Base-by-base conservation (phyloP, 2,113 vertebrate species). In the Psittacula cyanocephala region DNA sequence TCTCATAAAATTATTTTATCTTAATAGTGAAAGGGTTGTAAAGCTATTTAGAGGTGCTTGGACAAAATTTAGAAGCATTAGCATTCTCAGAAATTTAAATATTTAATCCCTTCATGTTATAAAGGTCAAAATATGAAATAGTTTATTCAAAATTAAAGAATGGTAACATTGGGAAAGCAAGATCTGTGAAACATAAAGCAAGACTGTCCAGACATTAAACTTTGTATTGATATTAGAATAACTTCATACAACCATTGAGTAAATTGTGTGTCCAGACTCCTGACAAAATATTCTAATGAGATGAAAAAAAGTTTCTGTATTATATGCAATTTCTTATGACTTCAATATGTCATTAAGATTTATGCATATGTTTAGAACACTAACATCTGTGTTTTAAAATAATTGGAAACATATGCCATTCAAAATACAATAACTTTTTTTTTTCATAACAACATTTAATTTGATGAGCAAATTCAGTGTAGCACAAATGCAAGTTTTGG, bases 401-500 rank as follows among this genome's bases (percentile, higher is more conserved):
- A 87, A 88, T 68, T 86, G 46, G 59, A 94, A 95, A 91, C 65
- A 46, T 50, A 77, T 74, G 44, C 28, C 35, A 70, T 88, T 80
- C n/a, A 82, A 88, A 72, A 75, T 49, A 75, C 8, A 81, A n/a
- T 65, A 79, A 93, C 33, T n/a, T 37, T 37, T 4, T 24, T 67
- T 74, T 79, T 81, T 65, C 10, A 25, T 82, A 89, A 64, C 31
- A 55, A 2, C 44, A 35, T 89, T 95, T 86, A 85, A 83, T 93
- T 94, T 93, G 72, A 71, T 88, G 85, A 94, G 33, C 29, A 91
- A 94, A 92, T 75, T 50, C n/a, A 84, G 9, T 37, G 53, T 79
- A 71, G 44, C 28, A 81, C 49, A 95, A 88, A 94, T 75, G 24
- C 10, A 78, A 84, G 64, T 68, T 80, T 77, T 88, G 70, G 63